Evolutionary conservation across 1,140 invertebrate species (phyloP), one percentile per base, ranked within the genome.

Genomic region (Metopolophium dirhodum): DNA sequence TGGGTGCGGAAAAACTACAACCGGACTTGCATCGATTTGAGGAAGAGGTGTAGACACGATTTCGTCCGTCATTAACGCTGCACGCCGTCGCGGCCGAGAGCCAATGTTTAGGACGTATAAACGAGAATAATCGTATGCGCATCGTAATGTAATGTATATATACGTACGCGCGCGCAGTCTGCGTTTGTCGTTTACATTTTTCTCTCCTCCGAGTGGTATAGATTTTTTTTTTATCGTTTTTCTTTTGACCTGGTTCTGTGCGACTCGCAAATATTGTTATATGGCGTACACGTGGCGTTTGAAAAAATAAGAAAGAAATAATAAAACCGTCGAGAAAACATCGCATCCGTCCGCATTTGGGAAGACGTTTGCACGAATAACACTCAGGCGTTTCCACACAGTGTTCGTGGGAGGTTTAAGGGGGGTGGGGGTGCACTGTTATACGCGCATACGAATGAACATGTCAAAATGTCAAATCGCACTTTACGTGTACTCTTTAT

Each of bases 381-480:
- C 9, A 22, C 37, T 2, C 37, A 26, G 35, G 37, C 83, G 41
- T 85, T 85, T 85, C 35, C 83, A 20, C 41, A 8, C 35, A 22
- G 3, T 18, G 20, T 8, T 41, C 41, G 35, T 18, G n/a, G 9
- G n/a, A 4, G 41, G 41, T 41, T 49, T 22, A 2, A 9, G 18
- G 35, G 20, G 77, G 11, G 30, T 1, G 9, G 23, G 0, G 41
- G 45, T 30, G 3, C 9, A 47, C 14, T 49, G 4, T 87, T 37
- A 87, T 22, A 35, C 14, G 22, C 35, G 82, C 82, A 8, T 83
- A 41, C 35, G n/a, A 37, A 26, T 45, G 23, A 41, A 41, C 41
- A 88, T 22, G 47, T 88, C 45, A 49, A 87, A 87, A 87, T 49
- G 85, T 87, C 86, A 35, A 88, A 87, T 49, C 49, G 45, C 45